phyloP scores from a whole-genome alignment of 2,888 invertebrate species.

The Eristalis tenax region DNA sequence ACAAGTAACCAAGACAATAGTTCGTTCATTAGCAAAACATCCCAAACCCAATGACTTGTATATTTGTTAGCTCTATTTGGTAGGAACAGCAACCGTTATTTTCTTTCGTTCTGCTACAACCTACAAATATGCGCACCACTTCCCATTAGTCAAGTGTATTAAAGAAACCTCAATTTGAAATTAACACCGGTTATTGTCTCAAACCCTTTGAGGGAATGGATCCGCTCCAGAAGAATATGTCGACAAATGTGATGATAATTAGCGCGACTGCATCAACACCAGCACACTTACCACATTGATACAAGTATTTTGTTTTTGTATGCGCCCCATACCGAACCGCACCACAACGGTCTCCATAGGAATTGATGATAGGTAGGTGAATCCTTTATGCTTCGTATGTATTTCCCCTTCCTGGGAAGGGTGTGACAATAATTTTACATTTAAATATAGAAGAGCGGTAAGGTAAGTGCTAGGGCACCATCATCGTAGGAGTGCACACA shows the following conservation, averaged over 20 bases:
- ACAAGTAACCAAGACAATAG: neutral
- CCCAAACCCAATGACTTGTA: neutral
- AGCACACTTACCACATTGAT: neutral
- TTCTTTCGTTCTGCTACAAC: neutral
- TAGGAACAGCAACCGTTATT: neutral
- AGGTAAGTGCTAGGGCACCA: slow-evolving; percentile 40
- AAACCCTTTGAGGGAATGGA: neutral
- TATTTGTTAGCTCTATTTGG: neutral
- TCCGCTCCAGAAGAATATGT: slow-evolving; percentile 1
- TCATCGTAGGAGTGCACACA: slow-evolving; percentile 7
- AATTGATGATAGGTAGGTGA: slow-evolving; percentile 46
- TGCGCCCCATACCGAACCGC: neutral
- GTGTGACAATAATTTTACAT: slow-evolving; percentile 66
- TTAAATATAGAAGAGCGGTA: slow-evolving; percentile 40
- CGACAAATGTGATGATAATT: slow-evolving; percentile 35
- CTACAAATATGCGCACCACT: neutral
- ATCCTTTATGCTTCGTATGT: slow-evolving; percentile 39
- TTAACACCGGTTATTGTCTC: slow-evolving; percentile 1
- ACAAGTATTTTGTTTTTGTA: slow-evolving; percentile 5
- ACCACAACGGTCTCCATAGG: slow-evolving; percentile 23
- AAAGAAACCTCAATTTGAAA: slow-evolving; percentile 2
- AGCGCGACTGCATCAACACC: slow-evolving; percentile 21
- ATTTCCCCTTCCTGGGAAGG: slow-evolving; percentile 21
- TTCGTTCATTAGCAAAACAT: neutral
- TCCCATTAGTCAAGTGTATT: neutral